A percentile compares a stretch with the other conserved stretches of the same genome.
phyloP scores from a whole-genome alignment of 2,888 invertebrate genomes.

The Merodon equestris region DNA sequence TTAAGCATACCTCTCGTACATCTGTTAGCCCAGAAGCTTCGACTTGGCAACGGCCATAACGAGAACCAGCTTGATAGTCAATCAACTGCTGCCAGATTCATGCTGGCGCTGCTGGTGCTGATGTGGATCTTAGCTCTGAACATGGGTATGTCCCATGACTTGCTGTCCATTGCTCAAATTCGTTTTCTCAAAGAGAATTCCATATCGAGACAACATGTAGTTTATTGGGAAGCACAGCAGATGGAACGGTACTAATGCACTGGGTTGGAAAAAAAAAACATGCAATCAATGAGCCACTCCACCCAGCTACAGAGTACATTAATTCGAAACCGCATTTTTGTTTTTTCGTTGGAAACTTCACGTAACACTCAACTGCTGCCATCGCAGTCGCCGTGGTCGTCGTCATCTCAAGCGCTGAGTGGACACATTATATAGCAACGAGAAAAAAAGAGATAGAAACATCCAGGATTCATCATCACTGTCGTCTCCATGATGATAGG shows the following conservation, averaged over 20 bases:
- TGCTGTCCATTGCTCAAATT: slow-evolving; percentile 31
- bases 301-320: slow-evolving; percentile 41
- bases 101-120: slow-evolving; percentile 20
- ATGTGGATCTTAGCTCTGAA: slow-evolving; percentile 42
- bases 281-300: slow-evolving; percentile 51
- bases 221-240: slow-evolving; percentile 6
- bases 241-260: slow-evolving; percentile 15
- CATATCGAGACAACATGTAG: slow-evolving; percentile 46
- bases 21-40: slow-evolving; percentile 40
- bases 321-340: slow-evolving; percentile 48
- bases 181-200: slow-evolving; percentile 36
- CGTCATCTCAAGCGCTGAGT: slow-evolving; percentile 66
- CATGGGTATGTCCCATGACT: slow-evolving; percentile 41
- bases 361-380: slow-evolving; percentile 47
- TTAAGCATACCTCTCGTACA: slow-evolving; percentile 22
- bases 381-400: slow-evolving; percentile 46
- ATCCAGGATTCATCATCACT: slow-evolving; percentile 66
- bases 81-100: slow-evolving; percentile 26
- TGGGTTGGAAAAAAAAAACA: slow-evolving; percentile 40
- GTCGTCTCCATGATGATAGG: slow-evolving; percentile 4
- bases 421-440: slow-evolving; percentile 60
- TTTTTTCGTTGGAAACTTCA: slow-evolving; percentile 63
- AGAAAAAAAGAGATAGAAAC: slow-evolving; percentile 67
- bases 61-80: slow-evolving; percentile 34
- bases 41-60: slow-evolving; percentile 52